Evolutionary conservation across 2,113 vertebrate species (phyloP), one percentile per base, ranked within the genome.

Genomic region (Chamaetylas fuelleborni): DNA sequence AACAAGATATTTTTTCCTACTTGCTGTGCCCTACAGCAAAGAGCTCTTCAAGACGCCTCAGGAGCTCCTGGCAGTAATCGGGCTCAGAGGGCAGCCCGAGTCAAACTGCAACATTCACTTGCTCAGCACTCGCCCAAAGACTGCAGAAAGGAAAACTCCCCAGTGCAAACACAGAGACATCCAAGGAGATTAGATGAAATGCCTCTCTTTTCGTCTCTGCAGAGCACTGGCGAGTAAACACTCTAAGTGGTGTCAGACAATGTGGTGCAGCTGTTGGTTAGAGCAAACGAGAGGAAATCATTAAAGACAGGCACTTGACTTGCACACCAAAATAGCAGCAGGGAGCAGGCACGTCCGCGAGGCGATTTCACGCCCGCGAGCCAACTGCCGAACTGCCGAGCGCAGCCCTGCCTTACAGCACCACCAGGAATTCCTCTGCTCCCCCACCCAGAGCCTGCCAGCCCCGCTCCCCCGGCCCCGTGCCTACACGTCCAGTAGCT

Each of bases 241-340:
- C 96, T 97, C 95, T 92, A 96, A 96, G 96, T 76, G 62, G 96
- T 96, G 94, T 84, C 76, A 47, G 86, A 87, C 74, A 97, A 96
- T 91, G 94, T 73, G 42, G 64, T 58, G 95, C 98, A 99, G 98
- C 98, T 98, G 97, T 98, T 98, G 58, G 56, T 93, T 88, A 94
- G 56, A 87, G 76, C 58, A 14, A 95, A 88, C 65, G 54, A 96
- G 88, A 96, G 96, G 92, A 98, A 98, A 98, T 95, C 94, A 92
- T 97, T 97, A 97, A 92, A 94, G 88, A 92, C 4, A 93, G 62
- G 77, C 73, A 87, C 95, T 97, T 86, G 85, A 95, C 91, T 98
- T 95, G 77, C 91, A 96, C 92, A 96, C 95, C 81, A 90, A 96
- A 97, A 91, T 36, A 88, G 94, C 83, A 92, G 72, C 71, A 94